Base-by-base conservation (phyloP, 2,113 vertebrate species). In the Xerus inauris region DNA sequence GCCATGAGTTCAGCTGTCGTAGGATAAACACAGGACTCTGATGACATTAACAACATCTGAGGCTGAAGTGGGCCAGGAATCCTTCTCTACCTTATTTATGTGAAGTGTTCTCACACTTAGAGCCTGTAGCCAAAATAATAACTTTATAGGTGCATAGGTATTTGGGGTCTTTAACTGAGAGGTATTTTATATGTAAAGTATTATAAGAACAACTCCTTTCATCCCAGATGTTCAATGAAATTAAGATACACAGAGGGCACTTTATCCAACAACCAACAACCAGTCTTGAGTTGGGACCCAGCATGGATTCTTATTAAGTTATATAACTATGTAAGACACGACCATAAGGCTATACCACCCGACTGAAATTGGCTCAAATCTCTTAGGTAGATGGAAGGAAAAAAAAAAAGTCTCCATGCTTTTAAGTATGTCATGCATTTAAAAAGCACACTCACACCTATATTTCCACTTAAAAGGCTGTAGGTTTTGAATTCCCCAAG, bases 1-100 rank as follows among this genome's bases (percentile, higher is more conserved):
- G 6, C 16, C 93, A 72, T 97, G 72, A 45, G 72, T 91, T 98
- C 40, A 95, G 54, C 14, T 11, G 57, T 96, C n/a, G 91, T 71
- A 95, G 94, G 76, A 92, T 96, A 96, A 97, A 97, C 97, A 94
- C 91, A 94, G 81, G 80, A 83, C 76, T 64, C 94, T 97, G 96
- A 97, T 97, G 97, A 97, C 94, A 97, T 97, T 98, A 96, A 96
- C 97, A 97, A 97, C 85, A 96, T 97, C 77, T 85, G 95, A 96
- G 72, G 77, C 65, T 87, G 69, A 76, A 77, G 45, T 42, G 62
- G 94, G 76, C 81, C 94, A 94, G 92, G 81, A 92, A 95, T 67
- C 64, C 79, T 90, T 92, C 89, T 96, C 62, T 88, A 51, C 49
- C 90, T 96, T 97, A 95, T 97, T 95, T 95, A 92, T 84, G 47